Evolutionary conservation across 2,113 vertebrate species (phyloP), one percentile per base, ranked within the genome.

Genomic region (Vidua macroura): DNA sequence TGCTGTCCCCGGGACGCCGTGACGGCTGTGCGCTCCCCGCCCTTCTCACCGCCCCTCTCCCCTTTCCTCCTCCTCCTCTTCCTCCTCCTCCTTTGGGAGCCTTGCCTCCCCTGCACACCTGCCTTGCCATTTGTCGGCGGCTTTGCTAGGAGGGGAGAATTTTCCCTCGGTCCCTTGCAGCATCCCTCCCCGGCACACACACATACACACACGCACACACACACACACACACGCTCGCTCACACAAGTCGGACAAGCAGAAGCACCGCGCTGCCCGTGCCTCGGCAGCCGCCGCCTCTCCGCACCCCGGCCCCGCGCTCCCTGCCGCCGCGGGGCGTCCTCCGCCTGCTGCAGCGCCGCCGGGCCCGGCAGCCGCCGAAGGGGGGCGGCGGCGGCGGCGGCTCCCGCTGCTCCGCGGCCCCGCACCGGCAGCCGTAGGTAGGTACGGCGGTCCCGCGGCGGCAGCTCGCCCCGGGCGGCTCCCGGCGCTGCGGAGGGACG

Each of bases 311-410:
- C 53, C 31, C 53, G 41, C 87, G 39, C 83, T 93, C 85, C 87
- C 91, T 89, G 95, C 96, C 97, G 93, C 97, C 96, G 78, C 96
- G 96, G 96, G 96, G 97, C 97, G 97, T 97, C 96, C 97, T 97
- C 94, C 41, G 95, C 96, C 95, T 78, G 96, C 96, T 55, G 96
- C 96, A 56, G 94, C 89, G 35, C 91, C 88, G 48, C 72, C 30
- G 87, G 81, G 46, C 51, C 60, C 80, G 63, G 80, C 63, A 70
- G 72, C 70, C 60, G 73, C 88, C 83, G 86, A 37, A 75, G 78
- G 66, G 52, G 23, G 56, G 90, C 51, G 92, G 90, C 83, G 75
- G 90, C 83, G 75, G 89, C 91, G 64, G 88, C 88, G 72, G 70
- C 90, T 80, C 48, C 79, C 75, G 77, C 69, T 68, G 90, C 81